Base-by-base conservation (phyloP, 2,888 invertebrate species). In the Melieria picta region DNA sequence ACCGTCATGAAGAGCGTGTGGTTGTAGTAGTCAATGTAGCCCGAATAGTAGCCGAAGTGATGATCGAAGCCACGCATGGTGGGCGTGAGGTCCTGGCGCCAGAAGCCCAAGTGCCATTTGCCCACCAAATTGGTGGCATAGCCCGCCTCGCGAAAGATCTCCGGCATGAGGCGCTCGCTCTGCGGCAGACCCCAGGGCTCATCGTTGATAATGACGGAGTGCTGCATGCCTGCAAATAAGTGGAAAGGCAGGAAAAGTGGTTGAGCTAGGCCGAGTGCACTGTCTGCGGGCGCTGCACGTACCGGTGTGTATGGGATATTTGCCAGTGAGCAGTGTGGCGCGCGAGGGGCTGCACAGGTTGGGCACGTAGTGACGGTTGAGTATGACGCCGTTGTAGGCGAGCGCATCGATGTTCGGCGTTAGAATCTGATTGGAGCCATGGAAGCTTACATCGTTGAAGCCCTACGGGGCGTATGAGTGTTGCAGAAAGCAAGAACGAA, bases 31-130 rank as follows among this genome's bases (percentile, higher is more conserved):
- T 94, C 93, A 68, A 94, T 91, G 77, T 90, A 92, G 1, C 96
- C 96, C 75, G 92, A 92, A 88, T 93, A 93, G 82, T 95, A 96
- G 4, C 97, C 97, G 81, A 91, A 93, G 84, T 96, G 94, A 11
- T 91, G 89, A 78, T 94, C 92, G 81, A 94, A 97, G 11, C 95
- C 95, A 65, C 95, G 89, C 78, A 88, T 87, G 0, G 90, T 89
- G 0, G 95, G 95, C 4, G 93, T 91, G 82, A 89, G 86, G 30
- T 80, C 80, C 75, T 85, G 79, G 66, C 90, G 89, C 82, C 91
- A 92, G 88, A 92, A 95, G 6, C 97, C 97, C 73, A 97, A 90
- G 85, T 94, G 93, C 97, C 97, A 97, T 89, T 97, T 97, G 52
- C 97, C 97, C 13, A 97, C 91, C 50, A 95, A 89, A 83, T 94